Base-by-base conservation (phyloP, 2,888 invertebrate species). In the Acleris holmiana region DNA sequence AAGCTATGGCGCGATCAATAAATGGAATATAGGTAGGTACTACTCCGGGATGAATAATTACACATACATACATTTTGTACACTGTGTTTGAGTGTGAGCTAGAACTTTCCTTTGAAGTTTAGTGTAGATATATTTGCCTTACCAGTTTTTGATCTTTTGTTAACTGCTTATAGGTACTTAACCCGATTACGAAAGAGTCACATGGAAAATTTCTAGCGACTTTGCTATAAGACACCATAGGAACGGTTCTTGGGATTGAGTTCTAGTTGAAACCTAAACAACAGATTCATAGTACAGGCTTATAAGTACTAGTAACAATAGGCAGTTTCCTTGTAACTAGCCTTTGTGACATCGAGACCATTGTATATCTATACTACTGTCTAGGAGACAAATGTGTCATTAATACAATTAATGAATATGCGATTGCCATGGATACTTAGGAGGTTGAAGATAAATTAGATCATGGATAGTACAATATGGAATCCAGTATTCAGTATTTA, bases 291-390 rank as follows among this genome's bases (percentile, higher is more conserved):
- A 75, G 77, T 75, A 75, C 79, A 75, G 5, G 78, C 83, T 84
- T 84, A 84, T 35, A 35, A 86, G 80, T 81, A 82, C 75, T 83
- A 80, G 76, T 76, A 84, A 91, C 91, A 91, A 91, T 90, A 80
- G 89, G 78, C 79, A 74, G 78, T 91, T 89, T 88, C 80, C 84
- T 77, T 76, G 80, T 87, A 88, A 89, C 82, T 83, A 76, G 84
- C 87, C 88, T 86, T 89, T 90, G 90, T 90, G 80, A 83, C 80
- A 83, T 80, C 77, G 81, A 80, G 76, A 76, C 75, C 63, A 44
- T 57, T 47, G 53, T 58, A 57, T 46, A 40, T 2, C 56, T 57
- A 25, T 1, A 40, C 48, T 58, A 23, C 13, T 4, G 47, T 57
- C 57, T 58, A 58, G 40, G 48, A 19, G 17, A 49, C 46, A 56